Percentiles rank a stretch among this genome's conserved stretches.
Conservation (phyloP, 2,888 invertebrate species). For the Bellardia pandia region DNA sequence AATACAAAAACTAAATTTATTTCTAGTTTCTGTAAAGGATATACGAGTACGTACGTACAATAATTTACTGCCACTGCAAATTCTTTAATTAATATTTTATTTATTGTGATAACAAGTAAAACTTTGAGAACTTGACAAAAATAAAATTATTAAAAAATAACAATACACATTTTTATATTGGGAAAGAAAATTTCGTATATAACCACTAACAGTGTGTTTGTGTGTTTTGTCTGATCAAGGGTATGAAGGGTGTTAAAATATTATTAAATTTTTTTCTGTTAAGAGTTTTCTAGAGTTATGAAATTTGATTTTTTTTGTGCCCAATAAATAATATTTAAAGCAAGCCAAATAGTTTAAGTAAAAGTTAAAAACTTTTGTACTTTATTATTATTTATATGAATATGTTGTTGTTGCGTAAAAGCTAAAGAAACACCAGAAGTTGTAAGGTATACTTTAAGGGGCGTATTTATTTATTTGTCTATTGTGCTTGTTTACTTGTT, state of each 20-base stretch:
- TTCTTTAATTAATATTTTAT: slow-evolving; percentile 43
- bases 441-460: slow-evolving; percentile 51
- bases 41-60: neutral
- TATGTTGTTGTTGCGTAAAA: neutral
- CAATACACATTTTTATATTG: neutral
- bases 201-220: too few species aligned
- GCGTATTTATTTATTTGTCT: slow-evolving; percentile 5
- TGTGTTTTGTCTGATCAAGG: neutral
- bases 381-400: slow-evolving; percentile 35
- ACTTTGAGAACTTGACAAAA: neutral
- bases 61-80: neutral
- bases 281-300: neutral
- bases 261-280: neutral
- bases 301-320: neutral
- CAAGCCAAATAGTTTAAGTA: neutral
- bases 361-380: slow-evolving; percentile 24
- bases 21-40: neutral
- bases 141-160: neutral
- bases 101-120: neutral
- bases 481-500: slow-evolving; percentile 1
- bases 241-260: neutral
- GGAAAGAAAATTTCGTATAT: neutral
- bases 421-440: neutral
- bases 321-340: slow-evolving; percentile 37
- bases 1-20: neutral